Evolutionary conservation across 2,888 invertebrate species (phyloP).

Genomic region (Trissoscelio sp.): DNA sequence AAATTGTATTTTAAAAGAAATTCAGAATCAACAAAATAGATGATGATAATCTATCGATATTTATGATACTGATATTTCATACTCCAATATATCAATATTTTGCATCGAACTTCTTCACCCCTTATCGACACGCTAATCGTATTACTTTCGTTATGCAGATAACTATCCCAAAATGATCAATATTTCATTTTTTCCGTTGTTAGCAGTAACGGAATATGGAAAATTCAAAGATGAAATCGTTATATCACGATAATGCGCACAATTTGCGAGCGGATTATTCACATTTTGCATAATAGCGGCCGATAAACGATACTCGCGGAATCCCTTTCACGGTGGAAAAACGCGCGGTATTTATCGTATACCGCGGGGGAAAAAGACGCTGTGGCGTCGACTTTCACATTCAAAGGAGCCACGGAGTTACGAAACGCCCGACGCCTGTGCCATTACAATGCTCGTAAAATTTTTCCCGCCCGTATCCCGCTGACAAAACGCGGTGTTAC

Average conservation of each 20-base stretch:
- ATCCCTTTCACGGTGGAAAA: slow-evolving; percentile 23
- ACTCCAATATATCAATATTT: too few species aligned
- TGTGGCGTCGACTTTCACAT: slow-evolving; percentile 23
- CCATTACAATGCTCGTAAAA: slow-evolving; percentile 50
- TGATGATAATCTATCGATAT: too few species aligned
- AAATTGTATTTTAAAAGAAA: too few species aligned
- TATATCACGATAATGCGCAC: slow-evolving; percentile 10
- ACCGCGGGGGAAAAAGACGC: neutral
- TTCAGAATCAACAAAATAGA: too few species aligned
- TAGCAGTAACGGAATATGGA: neutral
- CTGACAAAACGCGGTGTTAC: slow-evolving; percentile 54
- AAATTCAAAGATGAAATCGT: neutral
- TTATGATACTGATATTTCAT: too few species aligned
- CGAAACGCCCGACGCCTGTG: slow-evolving; percentile 26
- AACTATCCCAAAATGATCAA: too few species aligned
- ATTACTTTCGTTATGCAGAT: too few species aligned
- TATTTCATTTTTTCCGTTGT: too few species aligned
- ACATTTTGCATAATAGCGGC: slow-evolving; percentile 23
- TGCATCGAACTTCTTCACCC: too few species aligned
- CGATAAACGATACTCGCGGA: slow-evolving; percentile 37
- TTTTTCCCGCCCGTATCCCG: slow-evolving; percentile 38
- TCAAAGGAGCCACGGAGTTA: slow-evolving; percentile 12
- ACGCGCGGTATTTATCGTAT: neutral
- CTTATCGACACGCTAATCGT: too few species aligned
- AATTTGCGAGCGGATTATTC: slow-evolving; percentile 26